Evolutionary conservation across 2,888 invertebrate genomes (phyloP), one percentile per base, ranked within the genome.

Genomic region (Trachelus troglodyta): DNA sequence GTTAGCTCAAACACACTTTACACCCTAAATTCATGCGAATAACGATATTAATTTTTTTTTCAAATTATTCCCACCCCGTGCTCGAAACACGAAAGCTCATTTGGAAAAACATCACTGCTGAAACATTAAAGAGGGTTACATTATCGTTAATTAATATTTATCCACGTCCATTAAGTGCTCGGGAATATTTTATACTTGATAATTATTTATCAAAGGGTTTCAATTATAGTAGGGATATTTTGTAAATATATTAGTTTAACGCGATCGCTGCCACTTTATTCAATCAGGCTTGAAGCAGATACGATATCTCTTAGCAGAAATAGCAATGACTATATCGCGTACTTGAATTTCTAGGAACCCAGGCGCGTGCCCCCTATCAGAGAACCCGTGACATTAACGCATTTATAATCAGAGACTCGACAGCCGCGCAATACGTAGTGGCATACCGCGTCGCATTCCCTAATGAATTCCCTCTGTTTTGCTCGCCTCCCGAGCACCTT

Each of bases 401-500:
- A 75, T 77, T 77, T 75, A 77, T 77, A 77, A 77, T 77, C 75
- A 34, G 71, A 33, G 30, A 40, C 77, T 74, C 77, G 75, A 75
- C 69, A 71, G 40, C 35, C 75, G 74, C 77, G 77, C 75, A 77
- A 75, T 75, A 77, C 74, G 68, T 69, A 69, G 75, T 71, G 69
- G 77, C 77, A 75, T 77, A 77, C 77, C 74, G 76, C 74, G 12
- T 34, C 68, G 77, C 75, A 75, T 77, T 77, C 77, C 75, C 77
- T 77, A 75, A 77, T 77, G 77, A 77, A 77, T 77, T 77, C 77
- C 69, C 74, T 69, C 77, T 77, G 77, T 77, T 77, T 77, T 77
- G 77, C 69, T 77, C 77, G 69, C 77, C 69, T 75, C 75, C 37
- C 69, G 34, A 40, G 77, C 31, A 71, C 23, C 40, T 77, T 77